Evolutionary conservation across 2,113 vertebrate genomes (phyloP).

Genomic region (Heloderma charlesbogerti): DNA sequence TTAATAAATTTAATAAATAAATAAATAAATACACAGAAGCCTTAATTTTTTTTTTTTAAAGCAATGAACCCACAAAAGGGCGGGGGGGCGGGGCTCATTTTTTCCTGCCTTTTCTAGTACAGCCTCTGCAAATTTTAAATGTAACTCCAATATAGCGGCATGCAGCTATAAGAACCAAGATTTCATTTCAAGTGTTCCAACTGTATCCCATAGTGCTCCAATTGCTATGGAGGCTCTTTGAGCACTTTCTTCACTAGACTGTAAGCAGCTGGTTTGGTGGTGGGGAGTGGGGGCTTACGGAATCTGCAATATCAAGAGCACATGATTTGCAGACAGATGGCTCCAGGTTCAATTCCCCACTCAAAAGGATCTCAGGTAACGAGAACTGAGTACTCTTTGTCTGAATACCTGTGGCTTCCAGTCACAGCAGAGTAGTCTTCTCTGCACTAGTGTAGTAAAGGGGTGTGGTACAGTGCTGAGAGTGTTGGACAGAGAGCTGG

Average conservation of each 20-base stretch:
- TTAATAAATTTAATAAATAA: too few relatives aligned
- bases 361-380: neutral
- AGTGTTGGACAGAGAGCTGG: too few relatives aligned
- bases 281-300: neutral
- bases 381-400: too few relatives aligned
- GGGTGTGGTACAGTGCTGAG: too few relatives aligned
- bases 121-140: neutral
- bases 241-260: too few relatives aligned
- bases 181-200: neutral
- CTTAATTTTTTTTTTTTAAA: neutral
- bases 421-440: too few relatives aligned
- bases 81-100: too few relatives aligned
- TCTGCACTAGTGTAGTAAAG: too few relatives aligned
- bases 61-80: neutral
- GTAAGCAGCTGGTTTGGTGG: neutral
- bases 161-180: neutral
- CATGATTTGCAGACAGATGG: neutral
- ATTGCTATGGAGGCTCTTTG: neutral
- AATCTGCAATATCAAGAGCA: neutral
- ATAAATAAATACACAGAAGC: too few relatives aligned
- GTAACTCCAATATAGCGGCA: neutral
- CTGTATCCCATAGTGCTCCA: neutral
- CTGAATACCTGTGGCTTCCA: too few relatives aligned
- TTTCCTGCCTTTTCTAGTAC: neutral
- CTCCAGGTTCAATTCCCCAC: neutral